Conservation (phyloP, 2,888 invertebrate genomes). For the Deroplatys truncata region DNA sequence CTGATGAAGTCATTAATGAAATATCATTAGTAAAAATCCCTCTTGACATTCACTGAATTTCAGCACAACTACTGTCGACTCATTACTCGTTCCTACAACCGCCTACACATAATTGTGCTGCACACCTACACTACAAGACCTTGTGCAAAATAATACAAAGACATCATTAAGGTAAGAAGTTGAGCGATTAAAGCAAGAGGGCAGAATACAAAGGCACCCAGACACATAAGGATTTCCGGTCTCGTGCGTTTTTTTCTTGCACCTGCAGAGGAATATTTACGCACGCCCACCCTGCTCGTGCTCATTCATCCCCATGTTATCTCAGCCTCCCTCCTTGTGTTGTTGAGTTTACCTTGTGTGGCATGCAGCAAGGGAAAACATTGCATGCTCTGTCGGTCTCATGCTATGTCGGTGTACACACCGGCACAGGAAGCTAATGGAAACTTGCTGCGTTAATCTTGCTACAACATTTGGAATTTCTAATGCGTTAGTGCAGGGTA, state of each 20-base stretch:
- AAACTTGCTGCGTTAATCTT: background rate
- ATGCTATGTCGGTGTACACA: background rate
- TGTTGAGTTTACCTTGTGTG: background rate
- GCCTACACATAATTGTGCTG: too few relatives aligned
- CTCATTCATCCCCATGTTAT: background rate
- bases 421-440: background rate
- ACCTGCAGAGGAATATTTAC: background rate
- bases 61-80: too few relatives aligned
- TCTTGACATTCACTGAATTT: too few relatives aligned
- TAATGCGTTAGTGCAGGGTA: too few relatives aligned
- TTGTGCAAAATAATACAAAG: background rate
- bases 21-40: too few relatives aligned
- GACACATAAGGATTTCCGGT: background rate
- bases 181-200: background rate
- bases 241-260: background rate
- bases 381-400: background rate
- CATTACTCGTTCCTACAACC: too few relatives aligned
- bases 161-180: background rate
- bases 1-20: too few relatives aligned
- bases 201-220: background rate
- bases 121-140: too few relatives aligned
- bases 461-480: too few relatives aligned
- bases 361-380: background rate
- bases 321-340: background rate
- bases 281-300: background rate